phyloP scores from a whole-genome alignment of 2,888 invertebrate species.

The Trissolcus japonicus region DNA sequence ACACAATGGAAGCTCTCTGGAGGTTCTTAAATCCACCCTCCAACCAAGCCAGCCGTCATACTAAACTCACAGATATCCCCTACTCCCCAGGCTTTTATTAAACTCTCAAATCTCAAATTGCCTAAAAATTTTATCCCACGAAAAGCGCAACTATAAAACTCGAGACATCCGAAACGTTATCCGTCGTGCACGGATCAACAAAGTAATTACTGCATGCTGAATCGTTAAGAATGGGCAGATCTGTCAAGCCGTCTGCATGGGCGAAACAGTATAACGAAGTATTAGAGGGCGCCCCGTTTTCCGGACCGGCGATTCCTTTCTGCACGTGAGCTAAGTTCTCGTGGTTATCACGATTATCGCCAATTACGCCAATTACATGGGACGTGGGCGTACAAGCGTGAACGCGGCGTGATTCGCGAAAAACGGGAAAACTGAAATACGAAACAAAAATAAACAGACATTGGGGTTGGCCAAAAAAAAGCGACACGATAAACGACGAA shows the following conservation, averaged over 20 bases:
- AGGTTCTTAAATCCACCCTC: too few relatives aligned
- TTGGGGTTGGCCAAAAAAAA: conserved; percentile 1
- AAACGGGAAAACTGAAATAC: not conserved
- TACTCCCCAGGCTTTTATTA: conserved; percentile 8
- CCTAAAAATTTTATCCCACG: conserved; percentile 1
- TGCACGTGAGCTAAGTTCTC: conserved; percentile 47
- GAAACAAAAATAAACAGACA: conserved; percentile 1
- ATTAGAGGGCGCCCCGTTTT: conserved; percentile 47
- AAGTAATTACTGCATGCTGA: conserved; percentile 44
- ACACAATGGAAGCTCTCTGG: too few relatives aligned
- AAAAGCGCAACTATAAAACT: conserved; percentile 11
- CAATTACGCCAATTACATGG: conserved; percentile 56
- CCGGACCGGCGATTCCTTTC: conserved; percentile 53
- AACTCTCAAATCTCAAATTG: conserved; percentile 23
- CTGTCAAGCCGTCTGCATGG: conserved; percentile 10
- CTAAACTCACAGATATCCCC: conserved; percentile 2
- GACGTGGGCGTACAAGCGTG: conserved; percentile 33
- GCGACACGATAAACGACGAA: conserved; percentile 1
- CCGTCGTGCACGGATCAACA: conserved; percentile 41
- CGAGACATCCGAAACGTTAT: conserved; percentile 35
- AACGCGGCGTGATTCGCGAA: conserved; percentile 8
- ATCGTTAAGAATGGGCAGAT: conserved; percentile 32
- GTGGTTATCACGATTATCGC: conserved; percentile 55
- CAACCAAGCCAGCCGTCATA: not conserved
- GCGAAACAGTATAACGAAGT: conserved; percentile 44